phyloP scores from a whole-genome alignment of 2,113 vertebrate species.

The Ptychochromis oligacanthus region DNA sequence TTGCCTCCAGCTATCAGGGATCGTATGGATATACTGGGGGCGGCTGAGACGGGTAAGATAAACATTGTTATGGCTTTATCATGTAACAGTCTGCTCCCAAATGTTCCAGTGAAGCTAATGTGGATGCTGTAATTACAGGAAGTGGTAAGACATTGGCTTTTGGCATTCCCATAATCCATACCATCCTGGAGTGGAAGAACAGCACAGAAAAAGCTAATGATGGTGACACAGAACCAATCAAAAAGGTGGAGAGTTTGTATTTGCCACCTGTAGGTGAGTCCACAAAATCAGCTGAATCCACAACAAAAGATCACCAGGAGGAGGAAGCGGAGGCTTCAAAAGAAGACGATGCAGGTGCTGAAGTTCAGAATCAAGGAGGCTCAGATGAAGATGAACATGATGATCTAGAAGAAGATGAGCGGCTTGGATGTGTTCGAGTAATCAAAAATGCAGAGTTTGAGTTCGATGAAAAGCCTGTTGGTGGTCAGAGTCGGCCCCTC shows the following conservation, averaged over 20 bases:
- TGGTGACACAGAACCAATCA: neutral
- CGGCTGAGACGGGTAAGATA: constrained; percentile 93
- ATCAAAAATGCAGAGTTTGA: constrained; percentile 64
- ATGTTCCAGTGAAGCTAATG: neutral
- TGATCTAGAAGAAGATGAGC: constrained; percentile 20
- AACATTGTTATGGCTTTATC: neutral
- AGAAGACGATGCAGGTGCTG: constrained; percentile 4
- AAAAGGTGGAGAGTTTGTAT: constrained; percentile 58
- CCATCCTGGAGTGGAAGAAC: constrained; percentile 88
- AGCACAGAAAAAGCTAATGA: constrained; percentile 50
- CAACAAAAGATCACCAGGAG: neutral
- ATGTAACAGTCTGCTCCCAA: neutral
- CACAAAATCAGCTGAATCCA: neutral
- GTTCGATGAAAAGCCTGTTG: constrained; percentile 6
- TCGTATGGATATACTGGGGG: constrained; percentile 91
- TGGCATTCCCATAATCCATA: constrained; percentile 95
- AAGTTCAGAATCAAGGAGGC: constrained; percentile 5
- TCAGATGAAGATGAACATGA: constrained; percentile 24
- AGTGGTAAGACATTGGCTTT: constrained; percentile 97
- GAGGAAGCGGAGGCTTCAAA: constrained; percentile 2
- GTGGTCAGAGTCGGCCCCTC: constrained; percentile 77
- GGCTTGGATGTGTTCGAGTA: constrained; percentile 65
- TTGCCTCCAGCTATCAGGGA: constrained; percentile 94
- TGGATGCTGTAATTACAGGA: constrained; percentile 77
- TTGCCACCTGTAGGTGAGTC: constrained; percentile 19